Conservation (phyloP, 2,113 vertebrate genomes). For the Australoheros scitulus region DNA sequence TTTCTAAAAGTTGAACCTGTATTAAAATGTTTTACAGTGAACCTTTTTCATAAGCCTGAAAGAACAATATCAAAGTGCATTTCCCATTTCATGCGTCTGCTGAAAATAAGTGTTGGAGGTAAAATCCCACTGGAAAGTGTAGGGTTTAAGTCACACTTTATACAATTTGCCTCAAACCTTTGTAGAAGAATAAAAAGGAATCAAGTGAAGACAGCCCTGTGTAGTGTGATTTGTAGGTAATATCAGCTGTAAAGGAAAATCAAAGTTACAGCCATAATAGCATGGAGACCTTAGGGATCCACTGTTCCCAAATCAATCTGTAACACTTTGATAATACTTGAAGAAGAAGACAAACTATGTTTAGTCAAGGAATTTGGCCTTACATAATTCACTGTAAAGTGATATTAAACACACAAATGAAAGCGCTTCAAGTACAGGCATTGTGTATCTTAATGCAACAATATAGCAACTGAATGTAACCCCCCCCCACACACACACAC, state of each 20-base stretch:
- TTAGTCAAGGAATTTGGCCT: conserved; percentile 25
- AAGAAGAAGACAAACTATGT: conserved; percentile 39
- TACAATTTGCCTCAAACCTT: conserved; percentile 50
- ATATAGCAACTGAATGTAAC: not conserved
- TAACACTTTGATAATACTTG: conserved; percentile 49
- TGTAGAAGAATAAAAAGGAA: conserved; percentile 60
- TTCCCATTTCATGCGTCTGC: conserved; percentile 9
- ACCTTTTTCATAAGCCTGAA: conserved; percentile 28
- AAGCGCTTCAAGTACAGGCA: not conserved
- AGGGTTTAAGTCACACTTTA: conserved; percentile 42
- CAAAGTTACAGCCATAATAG: conserved; percentile 52
- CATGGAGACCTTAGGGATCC: conserved; percentile 39
- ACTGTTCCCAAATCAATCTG: conserved; percentile 53
- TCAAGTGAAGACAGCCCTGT: conserved; percentile 39
- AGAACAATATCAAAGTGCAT: conserved; percentile 43
- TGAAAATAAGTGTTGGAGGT: conserved; percentile 30
- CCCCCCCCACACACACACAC: too few relatives aligned
- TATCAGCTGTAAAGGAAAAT: conserved; percentile 63
- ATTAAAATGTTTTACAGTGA: conserved; percentile 11
- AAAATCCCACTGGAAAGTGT: conserved; percentile 50
- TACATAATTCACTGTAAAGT: conserved; percentile 16
- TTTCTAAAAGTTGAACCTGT: conserved; percentile 13
- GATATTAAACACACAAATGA: conserved; percentile 1
- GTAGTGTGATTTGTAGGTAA: conserved; percentile 56
- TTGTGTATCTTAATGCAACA: not conserved